Evolutionary conservation across 1,140 invertebrate genomes (phyloP).

Genomic region (Ceratina calcarata): DNA sequence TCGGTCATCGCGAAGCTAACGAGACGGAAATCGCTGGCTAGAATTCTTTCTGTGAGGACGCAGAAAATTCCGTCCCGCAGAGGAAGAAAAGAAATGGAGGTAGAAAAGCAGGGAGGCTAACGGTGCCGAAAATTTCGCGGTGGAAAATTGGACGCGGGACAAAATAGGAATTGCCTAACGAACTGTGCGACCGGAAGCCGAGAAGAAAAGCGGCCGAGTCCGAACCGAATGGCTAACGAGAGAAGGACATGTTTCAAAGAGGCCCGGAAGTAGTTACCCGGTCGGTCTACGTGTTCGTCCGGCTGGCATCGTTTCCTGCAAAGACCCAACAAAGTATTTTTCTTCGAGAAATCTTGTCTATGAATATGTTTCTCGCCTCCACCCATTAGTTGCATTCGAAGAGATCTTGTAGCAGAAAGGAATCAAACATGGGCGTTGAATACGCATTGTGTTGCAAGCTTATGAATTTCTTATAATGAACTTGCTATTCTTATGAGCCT

Average conservation of each 20-base stretch:
- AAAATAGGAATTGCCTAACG: conserved; percentile 73
- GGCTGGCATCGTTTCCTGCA: conserved; percentile 21
- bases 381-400: too few relatives aligned
- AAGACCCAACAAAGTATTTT: conserved; percentile 7
- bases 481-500: too few relatives aligned
- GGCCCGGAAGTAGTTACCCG: conserved; percentile 62
- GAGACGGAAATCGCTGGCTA: conserved; percentile 25
- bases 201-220: conserved; percentile 56
- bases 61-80: conserved; percentile 2
- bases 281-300: conserved; percentile 19
- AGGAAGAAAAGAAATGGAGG: neutral
- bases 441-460: neutral
- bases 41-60: conserved; percentile 1
- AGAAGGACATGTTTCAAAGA: conserved; percentile 55
- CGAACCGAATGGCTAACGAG: conserved; percentile 55
- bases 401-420: too few relatives aligned
- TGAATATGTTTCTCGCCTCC: conserved; percentile 33
- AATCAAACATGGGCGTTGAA: neutral
- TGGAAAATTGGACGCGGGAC: conserved; percentile 63
- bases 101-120: too few relatives aligned
- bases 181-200: conserved; percentile 70
- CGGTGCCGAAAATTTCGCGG: conserved; percentile 44
- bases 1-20: neutral
- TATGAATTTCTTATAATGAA: too few relatives aligned
- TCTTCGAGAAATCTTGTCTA: conserved; percentile 23